Conservation (phyloP, 2,888 invertebrate genomes). For the Ryuthela nishihirai region DNA sequence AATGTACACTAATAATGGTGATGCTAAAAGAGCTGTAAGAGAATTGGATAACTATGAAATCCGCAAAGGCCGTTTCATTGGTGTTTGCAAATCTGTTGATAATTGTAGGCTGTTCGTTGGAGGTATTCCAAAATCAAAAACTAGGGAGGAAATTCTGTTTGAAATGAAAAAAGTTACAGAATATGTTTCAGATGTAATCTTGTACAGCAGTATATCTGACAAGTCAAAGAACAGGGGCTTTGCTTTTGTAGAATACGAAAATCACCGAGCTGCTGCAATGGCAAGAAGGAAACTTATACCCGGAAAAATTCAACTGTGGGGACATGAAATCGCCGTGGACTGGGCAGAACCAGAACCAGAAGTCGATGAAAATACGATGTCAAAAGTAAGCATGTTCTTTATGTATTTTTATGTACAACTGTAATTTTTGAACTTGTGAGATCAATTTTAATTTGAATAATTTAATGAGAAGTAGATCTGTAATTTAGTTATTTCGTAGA, state of each 20-base stretch:
- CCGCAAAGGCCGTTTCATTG: constrained; percentile 61
- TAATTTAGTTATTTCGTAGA: too few species aligned
- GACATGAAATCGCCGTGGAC: constrained; percentile 69
- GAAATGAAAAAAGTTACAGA: constrained; percentile 61
- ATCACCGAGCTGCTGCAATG: constrained; percentile 61
- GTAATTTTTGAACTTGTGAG: too few species aligned
- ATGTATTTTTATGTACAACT: too few species aligned
- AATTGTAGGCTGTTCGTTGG: constrained; percentile 77
- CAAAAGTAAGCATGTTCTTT: too few species aligned
- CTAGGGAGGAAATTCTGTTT: constrained; percentile 60
- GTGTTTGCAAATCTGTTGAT: constrained; percentile 73
- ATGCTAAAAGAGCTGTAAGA: constrained; percentile 63
- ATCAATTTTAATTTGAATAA: too few species aligned
- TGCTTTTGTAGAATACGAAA: constrained; percentile 76
- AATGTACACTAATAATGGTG: constrained; percentile 57
- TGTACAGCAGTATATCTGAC: constrained; percentile 62
- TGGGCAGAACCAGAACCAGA: constrained; percentile 82
- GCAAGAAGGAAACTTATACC: constrained; percentile 52
- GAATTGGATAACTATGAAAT: constrained; percentile 66
- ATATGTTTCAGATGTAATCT: constrained; percentile 64
- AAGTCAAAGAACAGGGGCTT: constrained; percentile 69
- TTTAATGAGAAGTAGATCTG: too few species aligned
- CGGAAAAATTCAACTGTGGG: constrained; percentile 53
- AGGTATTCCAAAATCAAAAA: constrained; percentile 65
- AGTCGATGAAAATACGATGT: constrained; percentile 69